Conservation (phyloP, 2,888 invertebrate genomes). For the Galeruca laticollis region DNA sequence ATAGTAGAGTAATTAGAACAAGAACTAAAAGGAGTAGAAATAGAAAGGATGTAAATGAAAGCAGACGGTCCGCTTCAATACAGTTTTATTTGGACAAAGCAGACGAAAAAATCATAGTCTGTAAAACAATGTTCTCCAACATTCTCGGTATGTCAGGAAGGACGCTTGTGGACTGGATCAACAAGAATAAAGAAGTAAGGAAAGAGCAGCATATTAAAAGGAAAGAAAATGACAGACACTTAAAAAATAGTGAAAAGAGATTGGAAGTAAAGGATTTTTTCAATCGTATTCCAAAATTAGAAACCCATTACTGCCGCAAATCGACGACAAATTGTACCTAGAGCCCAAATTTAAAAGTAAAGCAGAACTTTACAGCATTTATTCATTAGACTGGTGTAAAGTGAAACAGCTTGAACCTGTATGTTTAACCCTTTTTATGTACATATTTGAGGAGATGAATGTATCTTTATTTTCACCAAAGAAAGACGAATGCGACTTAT, state of each 20-base stretch:
- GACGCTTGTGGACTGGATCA: background rate
- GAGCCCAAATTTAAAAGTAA: constrained; percentile 3
- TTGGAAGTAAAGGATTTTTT: constrained; percentile 43
- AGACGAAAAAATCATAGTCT: background rate
- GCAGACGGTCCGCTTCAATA: constrained; percentile 17
- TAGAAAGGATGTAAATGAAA: background rate
- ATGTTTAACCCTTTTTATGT: background rate
- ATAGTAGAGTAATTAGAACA: background rate
- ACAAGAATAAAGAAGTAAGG: background rate
- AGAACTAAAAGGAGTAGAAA: constrained; percentile 16
- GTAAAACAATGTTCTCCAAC: constrained; percentile 20
- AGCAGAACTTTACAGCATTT: background rate
- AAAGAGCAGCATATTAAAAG: background rate
- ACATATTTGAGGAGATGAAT: constrained; percentile 29
- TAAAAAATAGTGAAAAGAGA: background rate
- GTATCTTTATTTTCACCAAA: constrained; percentile 29
- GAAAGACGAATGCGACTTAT: constrained; percentile 40
- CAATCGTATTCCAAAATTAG: constrained; percentile 16
- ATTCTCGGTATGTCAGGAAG: constrained; percentile 11
- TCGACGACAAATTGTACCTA: too few relatives aligned
- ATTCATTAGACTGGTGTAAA: constrained; percentile 1
- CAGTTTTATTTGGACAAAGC: background rate
- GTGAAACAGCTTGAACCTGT: background rate
- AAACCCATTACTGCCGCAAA: constrained; percentile 29
- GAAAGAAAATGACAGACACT: background rate